Conservation (phyloP, 2,797 vertebrate genomes). For the Sternarchorhynchus goeldii region DNA sequence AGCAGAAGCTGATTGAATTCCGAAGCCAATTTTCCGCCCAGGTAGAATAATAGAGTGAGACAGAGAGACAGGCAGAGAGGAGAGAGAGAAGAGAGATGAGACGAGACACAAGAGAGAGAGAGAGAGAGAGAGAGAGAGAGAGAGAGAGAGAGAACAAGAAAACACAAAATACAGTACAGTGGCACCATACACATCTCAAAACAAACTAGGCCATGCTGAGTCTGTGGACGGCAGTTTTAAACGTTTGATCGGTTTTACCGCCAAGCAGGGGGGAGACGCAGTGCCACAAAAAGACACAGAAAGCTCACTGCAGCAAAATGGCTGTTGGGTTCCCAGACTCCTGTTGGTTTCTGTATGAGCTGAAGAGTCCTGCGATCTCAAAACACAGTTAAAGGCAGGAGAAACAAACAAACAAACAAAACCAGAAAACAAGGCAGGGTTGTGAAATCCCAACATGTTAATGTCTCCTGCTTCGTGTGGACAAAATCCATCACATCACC, state of each 20-base stretch:
- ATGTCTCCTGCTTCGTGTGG: conserved; percentile 32
- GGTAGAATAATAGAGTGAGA: neutral
- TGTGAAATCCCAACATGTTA: conserved; percentile 31
- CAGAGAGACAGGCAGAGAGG: neutral
- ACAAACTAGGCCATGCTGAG: too few species aligned
- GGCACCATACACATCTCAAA: too few species aligned
- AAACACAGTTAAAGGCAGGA: neutral
- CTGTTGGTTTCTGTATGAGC: too few species aligned
- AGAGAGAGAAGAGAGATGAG: neutral
- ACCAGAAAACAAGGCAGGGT: neutral
- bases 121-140: conserved; percentile 46
- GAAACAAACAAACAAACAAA: neutral
- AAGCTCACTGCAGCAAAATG: too few species aligned
- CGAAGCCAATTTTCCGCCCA: conserved; percentile 51
- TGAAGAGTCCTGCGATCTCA: too few species aligned
- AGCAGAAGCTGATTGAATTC: conserved; percentile 71
- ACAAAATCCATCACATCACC: conserved; percentile 48
- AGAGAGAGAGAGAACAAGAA: conserved; percentile 35
- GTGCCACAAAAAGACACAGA: too few species aligned
- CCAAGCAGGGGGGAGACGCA: too few species aligned
- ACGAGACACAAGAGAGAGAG: neutral
- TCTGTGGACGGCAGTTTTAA: too few species aligned
- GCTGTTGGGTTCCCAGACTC: too few species aligned
- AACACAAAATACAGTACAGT: conserved; percentile 6
- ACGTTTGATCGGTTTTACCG: too few species aligned